Conservation (phyloP, 2,113 vertebrate species). For the Sitta europaea region DNA sequence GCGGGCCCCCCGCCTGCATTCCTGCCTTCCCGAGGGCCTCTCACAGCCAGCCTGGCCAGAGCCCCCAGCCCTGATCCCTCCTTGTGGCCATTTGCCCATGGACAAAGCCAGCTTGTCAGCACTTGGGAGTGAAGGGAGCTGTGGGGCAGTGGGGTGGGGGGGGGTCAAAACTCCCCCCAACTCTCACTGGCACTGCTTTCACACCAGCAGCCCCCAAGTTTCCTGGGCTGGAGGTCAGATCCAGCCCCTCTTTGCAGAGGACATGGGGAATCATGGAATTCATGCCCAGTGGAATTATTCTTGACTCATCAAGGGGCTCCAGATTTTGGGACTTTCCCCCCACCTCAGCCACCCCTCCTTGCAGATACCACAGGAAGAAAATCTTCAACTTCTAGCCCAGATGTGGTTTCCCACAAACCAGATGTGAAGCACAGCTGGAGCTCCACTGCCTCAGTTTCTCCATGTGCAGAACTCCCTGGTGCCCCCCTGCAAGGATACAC, state of each 20-base stretch:
- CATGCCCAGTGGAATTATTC: fast-evolving
- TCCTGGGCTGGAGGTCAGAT: neutral
- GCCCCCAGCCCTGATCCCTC: neutral
- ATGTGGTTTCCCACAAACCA: neutral
- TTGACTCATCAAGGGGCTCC: neutral
- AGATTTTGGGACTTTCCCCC: neutral
- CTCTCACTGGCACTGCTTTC: neutral
- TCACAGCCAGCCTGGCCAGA: neutral
- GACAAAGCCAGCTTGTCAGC: neutral
- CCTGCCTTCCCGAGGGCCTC: neutral
- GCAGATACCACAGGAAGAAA: neutral
- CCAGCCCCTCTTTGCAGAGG: neutral
- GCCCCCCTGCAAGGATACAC: neutral
- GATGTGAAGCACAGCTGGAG: neutral
- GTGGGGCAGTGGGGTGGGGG: neutral
- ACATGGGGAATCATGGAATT: neutral
- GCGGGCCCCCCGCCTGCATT: neutral
- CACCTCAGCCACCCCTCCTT: neutral
- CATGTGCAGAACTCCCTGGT: neutral
- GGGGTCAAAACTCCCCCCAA: fast-evolving
- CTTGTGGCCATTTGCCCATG: neutral
- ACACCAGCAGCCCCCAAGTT: neutral
- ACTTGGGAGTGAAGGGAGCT: neutral
- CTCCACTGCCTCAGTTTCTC: neutral
- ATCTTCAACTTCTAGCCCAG: neutral